Percentiles rank a stretch among this genome's conserved stretches.
Conservation (phyloP, 2,797 vertebrate genomes). For the Gastrophryne carolinensis region DNA sequence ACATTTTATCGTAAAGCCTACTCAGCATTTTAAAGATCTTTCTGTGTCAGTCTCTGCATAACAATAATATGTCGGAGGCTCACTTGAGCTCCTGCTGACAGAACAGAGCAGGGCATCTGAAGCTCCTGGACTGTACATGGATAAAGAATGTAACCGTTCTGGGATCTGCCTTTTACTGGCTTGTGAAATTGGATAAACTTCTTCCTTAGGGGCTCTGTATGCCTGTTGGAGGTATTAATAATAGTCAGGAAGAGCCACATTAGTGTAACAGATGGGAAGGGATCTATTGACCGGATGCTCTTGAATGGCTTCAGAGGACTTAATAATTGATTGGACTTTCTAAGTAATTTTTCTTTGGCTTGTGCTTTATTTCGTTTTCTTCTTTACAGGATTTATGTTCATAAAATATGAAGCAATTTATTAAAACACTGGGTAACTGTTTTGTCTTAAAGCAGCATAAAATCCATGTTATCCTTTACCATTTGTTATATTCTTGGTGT, state of each 20-base stretch:
- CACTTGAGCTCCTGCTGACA: background rate
- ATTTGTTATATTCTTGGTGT: too few species aligned
- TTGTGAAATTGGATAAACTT: constrained; percentile 36
- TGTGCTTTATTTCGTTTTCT: constrained; percentile 7
- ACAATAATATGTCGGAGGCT: background rate
- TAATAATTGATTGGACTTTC: constrained; percentile 51
- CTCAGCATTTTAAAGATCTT: background rate
- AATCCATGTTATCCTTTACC: too few species aligned
- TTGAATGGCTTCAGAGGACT: constrained; percentile 4
- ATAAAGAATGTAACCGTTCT: constrained; percentile 12
- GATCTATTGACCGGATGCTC: constrained; percentile 9
- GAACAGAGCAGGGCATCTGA: constrained; percentile 2
- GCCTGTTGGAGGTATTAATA: constrained; percentile 36
- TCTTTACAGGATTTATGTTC: background rate
- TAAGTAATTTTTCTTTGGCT: constrained; percentile 8
- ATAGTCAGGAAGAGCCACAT: constrained; percentile 29
- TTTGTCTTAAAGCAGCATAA: too few species aligned
- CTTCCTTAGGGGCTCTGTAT: constrained; percentile 28
- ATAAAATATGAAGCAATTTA: background rate
- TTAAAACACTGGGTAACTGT: background rate
- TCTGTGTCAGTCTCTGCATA: background rate
- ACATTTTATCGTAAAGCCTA: background rate
- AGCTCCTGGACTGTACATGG: background rate
- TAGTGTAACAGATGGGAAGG: constrained; percentile 42
- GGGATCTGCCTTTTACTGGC: constrained; percentile 17